These are phyloP conservation scores for Amphiprion percula DNA, from an alignment of 2,113 vertebrate genomes.

Conservation along the genomic window DNA sequence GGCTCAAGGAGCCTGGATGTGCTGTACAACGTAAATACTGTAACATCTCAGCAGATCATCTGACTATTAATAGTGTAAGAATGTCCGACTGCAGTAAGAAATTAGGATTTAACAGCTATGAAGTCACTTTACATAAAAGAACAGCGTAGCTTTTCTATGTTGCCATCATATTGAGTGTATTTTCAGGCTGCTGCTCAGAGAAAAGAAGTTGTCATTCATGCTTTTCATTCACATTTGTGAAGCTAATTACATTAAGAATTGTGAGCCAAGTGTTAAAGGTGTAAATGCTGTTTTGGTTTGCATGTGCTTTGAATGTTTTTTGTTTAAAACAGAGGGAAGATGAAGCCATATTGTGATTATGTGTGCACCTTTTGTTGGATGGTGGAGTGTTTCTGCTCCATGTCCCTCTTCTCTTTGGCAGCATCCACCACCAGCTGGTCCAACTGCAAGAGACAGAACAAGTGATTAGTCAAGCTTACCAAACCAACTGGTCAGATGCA, in stretches of 20 bases:
- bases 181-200: neutral
- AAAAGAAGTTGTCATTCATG: neutral
- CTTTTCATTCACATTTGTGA: neutral
- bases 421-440: constrained; percentile 94
- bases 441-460: constrained; percentile 87
- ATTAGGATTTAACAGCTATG: neutral
- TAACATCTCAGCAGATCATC: neutral
- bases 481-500: constrained; percentile 35
- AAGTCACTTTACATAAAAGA: neutral
- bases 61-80: too few species aligned
- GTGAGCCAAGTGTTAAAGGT: neutral
- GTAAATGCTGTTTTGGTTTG: neutral
- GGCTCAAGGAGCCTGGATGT: too few species aligned
- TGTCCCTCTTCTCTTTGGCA: constrained; percentile 95
- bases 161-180: constrained; percentile 1
- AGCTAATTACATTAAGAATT: neutral
- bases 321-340: neutral
- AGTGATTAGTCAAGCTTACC: constrained; percentile 40
- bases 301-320: neutral
- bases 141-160: neutral
- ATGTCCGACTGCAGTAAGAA: constrained; percentile 16
- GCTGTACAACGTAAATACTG: neutral
- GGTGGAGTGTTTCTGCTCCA: constrained; percentile 98
- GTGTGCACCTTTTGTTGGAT: constrained; percentile 96
- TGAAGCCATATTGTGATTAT: neutral